Evolutionary conservation across 2,113 vertebrate species (phyloP), one percentile per base, ranked within the genome.

Genomic region (Syngnathus floridae): DNA sequence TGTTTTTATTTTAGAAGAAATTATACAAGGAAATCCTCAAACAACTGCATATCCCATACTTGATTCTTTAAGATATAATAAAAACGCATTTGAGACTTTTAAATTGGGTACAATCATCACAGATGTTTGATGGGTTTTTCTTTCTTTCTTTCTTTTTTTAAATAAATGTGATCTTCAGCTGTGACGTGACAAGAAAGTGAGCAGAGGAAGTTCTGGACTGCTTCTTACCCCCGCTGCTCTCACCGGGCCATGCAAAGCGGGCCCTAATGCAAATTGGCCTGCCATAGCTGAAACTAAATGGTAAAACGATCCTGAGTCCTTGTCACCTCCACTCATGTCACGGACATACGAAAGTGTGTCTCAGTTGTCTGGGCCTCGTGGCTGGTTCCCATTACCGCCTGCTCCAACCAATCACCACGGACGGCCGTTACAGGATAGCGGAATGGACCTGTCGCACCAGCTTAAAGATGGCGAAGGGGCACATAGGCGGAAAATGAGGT

Each of bases 291-390:
- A 51, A 79, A 73, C 83, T 82, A 83, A 90, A 83, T 66, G 83
- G 86, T 90, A 89, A 90, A 90, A 83, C 72, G 88, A 88, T 89
- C 88, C 81, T 49, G 80, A 81, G 86, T 81, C 82, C 81, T 73
- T 90, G 86, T 90, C 88, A 86, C 85, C 82, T 87, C 74, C 86
- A 84, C 82, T 91, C 87, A 90, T 71, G 85, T 89, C 89, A 88
- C 17, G 56, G 82, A 69, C 74, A 64, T 59, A 77, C 74, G 79
- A 81, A 82, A 82, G 87, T 82, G 85, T 77, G 81, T 72, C 82
- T 69, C 80, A 57, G 62, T 73, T 72, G 73, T 78, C 84, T 78
- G 78, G 73, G 64, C 71, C 61, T 63, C 48, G 2, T 49, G 82
- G 78, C 87, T 90, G 88, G 81, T 87, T 86, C 83, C 83, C 75